These are phyloP conservation scores for Turritopsis rubra DNA, from an alignment of 30 jellyfish, hydroid and myxozoan genomes.

Conservation along the genomic window DNA sequence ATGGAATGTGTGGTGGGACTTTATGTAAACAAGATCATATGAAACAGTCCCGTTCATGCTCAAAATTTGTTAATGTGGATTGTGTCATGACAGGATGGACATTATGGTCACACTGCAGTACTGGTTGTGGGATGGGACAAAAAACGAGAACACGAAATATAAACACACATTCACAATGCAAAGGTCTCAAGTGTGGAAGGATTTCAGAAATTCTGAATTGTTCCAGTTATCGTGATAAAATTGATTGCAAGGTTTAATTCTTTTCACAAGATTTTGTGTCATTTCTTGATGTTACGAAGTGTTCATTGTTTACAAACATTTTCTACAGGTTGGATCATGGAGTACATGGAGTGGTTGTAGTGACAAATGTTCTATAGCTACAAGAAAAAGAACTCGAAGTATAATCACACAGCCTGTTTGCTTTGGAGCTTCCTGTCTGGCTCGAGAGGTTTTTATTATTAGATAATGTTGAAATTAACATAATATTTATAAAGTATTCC, in stretches of 20 bases:
- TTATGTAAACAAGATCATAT: conserved; percentile 29
- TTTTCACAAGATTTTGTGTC: background rate
- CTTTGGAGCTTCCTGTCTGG: conserved; percentile 65
- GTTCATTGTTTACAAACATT: background rate
- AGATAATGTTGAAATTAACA: no score
- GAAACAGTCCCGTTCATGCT: conserved; percentile 46
- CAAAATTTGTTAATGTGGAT: conserved; percentile 50
- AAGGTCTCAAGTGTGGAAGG: conserved; percentile 63
- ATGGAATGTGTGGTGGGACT: conserved; percentile 66
- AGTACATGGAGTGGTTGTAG: conserved; percentile 54
- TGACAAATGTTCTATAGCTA: conserved; percentile 46
- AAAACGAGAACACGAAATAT: conserved; percentile 57
- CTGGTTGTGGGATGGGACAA: conserved; percentile 68
- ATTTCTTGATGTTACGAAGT: background rate
- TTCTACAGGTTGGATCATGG: conserved; percentile 68
- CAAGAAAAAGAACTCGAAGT: conserved; percentile 35
- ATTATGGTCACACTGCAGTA: conserved; percentile 67
- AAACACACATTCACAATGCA: conserved; percentile 40
- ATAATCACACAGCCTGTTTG: conserved; percentile 43
- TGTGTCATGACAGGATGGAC: conserved; percentile 74
- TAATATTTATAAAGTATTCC: no score
- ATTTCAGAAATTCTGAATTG: conserved; percentile 45
- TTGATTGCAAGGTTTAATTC: conserved; percentile 57
- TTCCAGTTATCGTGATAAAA: conserved; percentile 53
- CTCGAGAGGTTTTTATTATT: conserved; percentile 47